These are phyloP conservation scores for Microctonus aethiopoides DNA, from an alignment of 2,888 invertebrate species.

Conservation along the genomic window DNA sequence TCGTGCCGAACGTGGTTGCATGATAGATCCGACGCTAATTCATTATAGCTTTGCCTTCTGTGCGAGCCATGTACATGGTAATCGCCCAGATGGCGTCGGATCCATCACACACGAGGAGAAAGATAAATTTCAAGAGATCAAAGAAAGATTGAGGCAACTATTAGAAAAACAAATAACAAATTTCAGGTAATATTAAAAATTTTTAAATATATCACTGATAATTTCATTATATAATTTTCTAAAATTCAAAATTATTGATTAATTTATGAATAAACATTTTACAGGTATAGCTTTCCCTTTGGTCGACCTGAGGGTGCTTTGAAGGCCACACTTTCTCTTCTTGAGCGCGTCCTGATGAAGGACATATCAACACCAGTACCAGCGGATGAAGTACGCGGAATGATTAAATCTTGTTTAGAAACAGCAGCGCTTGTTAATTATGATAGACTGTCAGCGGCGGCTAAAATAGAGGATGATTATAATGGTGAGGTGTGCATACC, in stretches of 20 bases:
- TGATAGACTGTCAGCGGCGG: constrained; percentile 93
- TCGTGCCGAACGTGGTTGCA: constrained; percentile 91
- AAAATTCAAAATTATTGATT: no score
- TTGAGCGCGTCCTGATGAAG: constrained; percentile 98
- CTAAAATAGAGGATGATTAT: constrained; percentile 92
- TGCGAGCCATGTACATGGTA: constrained; percentile 99
- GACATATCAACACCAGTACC: constrained; percentile 98
- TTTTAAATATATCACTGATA: not conserved
- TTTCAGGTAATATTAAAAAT: constrained; percentile 81
- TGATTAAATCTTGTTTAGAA: constrained; percentile 97
- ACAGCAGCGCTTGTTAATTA: constrained; percentile 98
- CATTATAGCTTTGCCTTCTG: constrained; percentile 99
- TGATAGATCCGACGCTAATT: constrained; percentile 98
- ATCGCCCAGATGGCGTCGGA: constrained; percentile 98
- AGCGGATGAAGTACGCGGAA: constrained; percentile 92
- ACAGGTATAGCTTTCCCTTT: constrained; percentile 96
- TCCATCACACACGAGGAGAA: constrained; percentile 98
- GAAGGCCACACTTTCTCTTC: constrained; percentile 93
- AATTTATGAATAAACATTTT: not conserved
- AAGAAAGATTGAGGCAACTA: constrained; percentile 90
- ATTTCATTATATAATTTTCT: no score
- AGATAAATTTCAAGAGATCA: constrained; percentile 97
- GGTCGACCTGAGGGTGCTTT: constrained; percentile 98
- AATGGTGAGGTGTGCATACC: constrained; percentile 83
- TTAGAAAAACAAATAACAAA: constrained; percentile 99